Base-by-base conservation (phyloP, 2,113 vertebrate species). In the Smithornis capensis region DNA sequence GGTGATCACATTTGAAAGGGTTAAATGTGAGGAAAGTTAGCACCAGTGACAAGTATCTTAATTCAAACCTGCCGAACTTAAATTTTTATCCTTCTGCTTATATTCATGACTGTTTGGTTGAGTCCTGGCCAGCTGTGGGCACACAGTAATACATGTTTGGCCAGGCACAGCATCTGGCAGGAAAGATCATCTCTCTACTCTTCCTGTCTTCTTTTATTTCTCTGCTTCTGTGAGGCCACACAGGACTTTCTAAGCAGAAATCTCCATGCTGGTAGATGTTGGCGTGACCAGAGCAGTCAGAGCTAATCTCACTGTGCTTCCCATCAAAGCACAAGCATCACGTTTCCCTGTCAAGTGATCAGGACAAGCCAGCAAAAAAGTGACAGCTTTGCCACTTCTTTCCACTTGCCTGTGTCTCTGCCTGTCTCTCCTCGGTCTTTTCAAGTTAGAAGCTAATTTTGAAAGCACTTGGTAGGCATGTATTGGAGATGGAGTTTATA, bases 261-360 rank as follows among this genome's bases (percentile, higher is more conserved):
- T 64, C 40, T 81, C 21, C 13, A 0, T 33, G 33, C 33, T 89
- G 67, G n/a, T 38, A 52, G 45, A 33, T 82, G 55, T 9, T 89
- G 53, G 42, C 57, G 67, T 71, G 77, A 28, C 62, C 63, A 33
- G 63, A 76, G n/a, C 22, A 33, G 27, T 69, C 8, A 2, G 31
- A 87, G 10, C 50, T 68, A 10, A 71, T 74, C 47, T 86, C 1
- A 0, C 44, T 1, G 0, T 1, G 3, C 55, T 85, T 90, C 56
- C 59, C 35, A 5, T 4, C 42, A 53, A 86, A 75, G 56, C 31
- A 33, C 3, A 4, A 21, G 12, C 12, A 5, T n/a, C 65, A 71
- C 17, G 0, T 57, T 86, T 74, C 56, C 38, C 56, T 83, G 75
- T 81, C 86, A 67, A 75, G 55, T 14, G 14, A 70, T 57, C n/a